phyloP scores from a whole-genome alignment of 2,113 vertebrate genomes.

The Sterrhoptilus dennistouni region DNA sequence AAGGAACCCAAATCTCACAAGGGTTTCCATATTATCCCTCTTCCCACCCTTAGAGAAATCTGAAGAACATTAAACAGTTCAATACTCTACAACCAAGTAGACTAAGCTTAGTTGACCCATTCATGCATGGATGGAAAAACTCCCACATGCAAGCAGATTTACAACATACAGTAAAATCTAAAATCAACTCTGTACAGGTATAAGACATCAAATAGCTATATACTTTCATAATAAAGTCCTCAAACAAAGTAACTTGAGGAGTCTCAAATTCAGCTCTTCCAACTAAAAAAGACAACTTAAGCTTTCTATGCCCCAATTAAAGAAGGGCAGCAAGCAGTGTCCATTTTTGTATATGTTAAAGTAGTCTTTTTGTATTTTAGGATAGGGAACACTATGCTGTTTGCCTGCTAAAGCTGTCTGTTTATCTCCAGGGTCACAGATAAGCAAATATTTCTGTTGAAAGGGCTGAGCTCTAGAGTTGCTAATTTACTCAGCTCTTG shows the following conservation, averaged over 20 bases:
- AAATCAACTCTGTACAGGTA: not conserved
- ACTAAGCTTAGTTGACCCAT: not conserved
- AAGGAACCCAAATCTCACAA: not conserved
- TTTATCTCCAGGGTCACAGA: not conserved
- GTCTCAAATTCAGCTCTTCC: not conserved
- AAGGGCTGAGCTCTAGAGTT: not conserved
- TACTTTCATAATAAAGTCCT: not conserved
- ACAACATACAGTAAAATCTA: not conserved
- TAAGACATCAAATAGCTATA: not conserved
- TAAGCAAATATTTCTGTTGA: not conserved
- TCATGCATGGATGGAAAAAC: not conserved
- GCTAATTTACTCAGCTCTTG: not conserved
- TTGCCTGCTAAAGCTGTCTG: not conserved
- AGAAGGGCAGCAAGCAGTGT: rapidly evolving
- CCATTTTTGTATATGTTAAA: not conserved
- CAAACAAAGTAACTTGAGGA: not conserved
- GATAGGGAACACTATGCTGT: not conserved
- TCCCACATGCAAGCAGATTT: not conserved
- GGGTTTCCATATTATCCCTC: not conserved
- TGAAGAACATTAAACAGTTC: not conserved
- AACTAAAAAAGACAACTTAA: not conserved
- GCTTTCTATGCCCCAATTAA: not conserved
- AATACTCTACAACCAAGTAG: not conserved
- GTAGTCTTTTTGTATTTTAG: not conserved
- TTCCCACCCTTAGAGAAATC: not conserved